Conservation (phyloP, 1,140 invertebrate genomes). For the Ceratina australensis region DNA sequence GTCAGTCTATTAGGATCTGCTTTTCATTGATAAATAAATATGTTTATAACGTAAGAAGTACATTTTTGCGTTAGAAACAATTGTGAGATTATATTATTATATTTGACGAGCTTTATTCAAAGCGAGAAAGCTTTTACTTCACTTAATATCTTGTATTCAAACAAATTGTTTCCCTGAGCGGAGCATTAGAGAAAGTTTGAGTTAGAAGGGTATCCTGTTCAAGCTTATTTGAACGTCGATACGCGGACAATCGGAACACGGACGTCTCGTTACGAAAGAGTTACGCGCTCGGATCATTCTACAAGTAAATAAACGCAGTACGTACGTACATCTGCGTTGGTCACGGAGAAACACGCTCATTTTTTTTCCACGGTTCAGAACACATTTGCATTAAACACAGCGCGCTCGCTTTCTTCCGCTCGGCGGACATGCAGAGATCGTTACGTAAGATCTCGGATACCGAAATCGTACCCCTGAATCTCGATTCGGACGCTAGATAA, state of each 20-base stretch:
- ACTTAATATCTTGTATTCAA: too few relatives aligned
- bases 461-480: slow-evolving; percentile 7
- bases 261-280: slow-evolving; percentile 9
- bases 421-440: background rate
- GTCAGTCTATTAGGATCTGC: too few relatives aligned
- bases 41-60: too few relatives aligned
- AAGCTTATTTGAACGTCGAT: background rate
- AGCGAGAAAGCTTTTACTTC: too few relatives aligned
- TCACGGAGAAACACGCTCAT: background rate
- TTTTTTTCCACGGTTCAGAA: slow-evolving; percentile 8
- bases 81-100: too few relatives aligned
- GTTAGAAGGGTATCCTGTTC: background rate
- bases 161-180: background rate
- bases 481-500: slow-evolving; percentile 13
- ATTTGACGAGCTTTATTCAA: too few relatives aligned
- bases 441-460: slow-evolving; percentile 23
- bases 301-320: too few relatives aligned
- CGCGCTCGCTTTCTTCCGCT: slow-evolving; percentile 24
- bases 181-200: background rate
- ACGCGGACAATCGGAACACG: background rate
- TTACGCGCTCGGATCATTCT: background rate
- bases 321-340: background rate
- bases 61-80: too few relatives aligned
- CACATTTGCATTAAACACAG: slow-evolving; percentile 39
- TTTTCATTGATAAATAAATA: too few relatives aligned